Evolutionary conservation across 1,140 invertebrate species (phyloP), one percentile per base, ranked within the genome.

Genomic region (Limonius californicus): DNA sequence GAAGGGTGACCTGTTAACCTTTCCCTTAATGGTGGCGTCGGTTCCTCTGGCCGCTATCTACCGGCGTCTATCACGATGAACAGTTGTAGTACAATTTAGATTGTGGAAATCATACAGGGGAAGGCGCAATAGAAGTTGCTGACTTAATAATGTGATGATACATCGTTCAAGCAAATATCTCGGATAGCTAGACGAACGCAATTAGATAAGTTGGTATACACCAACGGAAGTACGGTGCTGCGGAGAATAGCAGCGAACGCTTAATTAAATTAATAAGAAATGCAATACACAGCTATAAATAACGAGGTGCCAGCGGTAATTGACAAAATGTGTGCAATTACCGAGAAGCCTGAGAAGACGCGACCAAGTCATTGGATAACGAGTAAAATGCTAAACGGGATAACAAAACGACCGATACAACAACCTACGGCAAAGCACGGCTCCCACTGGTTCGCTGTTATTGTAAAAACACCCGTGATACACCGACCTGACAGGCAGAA

Each of bases 271-370:
- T 39, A 9, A 39, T 39, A 39, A 39, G 35, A 39, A 39, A 39
- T 39, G 35, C n/a, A 12, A 14, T 39, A 39, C 35, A 14, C 35
- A 39, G 35, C 35, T 39, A 39, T 39, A 39, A 39, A 39, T 39
- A 39, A 39, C 35, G n/a, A 39, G 8, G 35, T 39, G 35, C n/a
- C 35, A 39, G 35, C 35, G 7, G 35, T 39, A 39, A 39, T 39
- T 39, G 35, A 39, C 35, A 39, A 39, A 39, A 39, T 39, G n/a
- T 39, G 35, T 39, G 35, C 35, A 39, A 39, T 39, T 39, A 39
- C 35, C 35, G 35, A 39, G 35, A 39, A 39, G 35, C 8, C n/a
- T 39, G 35, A 39, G 35, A 39, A 39, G 35, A 39, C 8, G 8
- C 35, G 35, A 39, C 35, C 35, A 39, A 39, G 35, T 39, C 35